A percentile compares a stretch with the other conserved stretches of the same genome.
Conservation (phyloP, 2,113 vertebrate genomes). For the Bathybates hornii region DNA sequence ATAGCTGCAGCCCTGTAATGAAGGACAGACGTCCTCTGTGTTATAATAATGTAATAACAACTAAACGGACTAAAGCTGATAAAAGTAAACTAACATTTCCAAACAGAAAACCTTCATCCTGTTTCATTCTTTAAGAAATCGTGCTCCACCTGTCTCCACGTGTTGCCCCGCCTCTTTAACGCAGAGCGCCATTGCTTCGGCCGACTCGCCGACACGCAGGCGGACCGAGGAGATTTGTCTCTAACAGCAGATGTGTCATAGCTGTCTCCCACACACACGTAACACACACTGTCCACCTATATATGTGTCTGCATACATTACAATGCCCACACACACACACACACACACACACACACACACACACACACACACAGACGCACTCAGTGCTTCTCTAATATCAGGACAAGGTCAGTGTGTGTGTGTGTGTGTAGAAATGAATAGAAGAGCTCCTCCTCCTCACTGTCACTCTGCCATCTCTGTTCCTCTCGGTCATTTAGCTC, state of each 20-base stretch:
- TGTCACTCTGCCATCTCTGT: background rate
- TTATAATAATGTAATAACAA: background rate
- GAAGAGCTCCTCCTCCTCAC: background rate
- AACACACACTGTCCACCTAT: background rate
- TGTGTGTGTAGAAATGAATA: background rate
- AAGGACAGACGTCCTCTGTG: background rate
- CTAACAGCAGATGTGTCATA: background rate
- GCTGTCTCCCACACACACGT: background rate
- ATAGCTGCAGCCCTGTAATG: background rate
- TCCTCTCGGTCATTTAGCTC: background rate
- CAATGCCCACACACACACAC: background rate
- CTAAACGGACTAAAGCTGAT: background rate
- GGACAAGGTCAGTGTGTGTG: too few relatives aligned
- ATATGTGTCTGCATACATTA: background rate
- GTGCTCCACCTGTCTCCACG: background rate
- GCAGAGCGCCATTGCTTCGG: background rate
- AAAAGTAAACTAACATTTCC: background rate
- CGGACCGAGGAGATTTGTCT: background rate
- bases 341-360: too few relatives aligned
- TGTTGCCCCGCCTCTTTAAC: background rate
- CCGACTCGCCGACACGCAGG: background rate
- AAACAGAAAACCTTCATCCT: background rate
- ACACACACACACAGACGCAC: too few relatives aligned
- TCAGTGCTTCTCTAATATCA: constrained; percentile 11
- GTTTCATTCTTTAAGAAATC: background rate